Conservation (phyloP, 92 coral and sea anemone genomes). For the Zoanthus sociatus region DNA sequence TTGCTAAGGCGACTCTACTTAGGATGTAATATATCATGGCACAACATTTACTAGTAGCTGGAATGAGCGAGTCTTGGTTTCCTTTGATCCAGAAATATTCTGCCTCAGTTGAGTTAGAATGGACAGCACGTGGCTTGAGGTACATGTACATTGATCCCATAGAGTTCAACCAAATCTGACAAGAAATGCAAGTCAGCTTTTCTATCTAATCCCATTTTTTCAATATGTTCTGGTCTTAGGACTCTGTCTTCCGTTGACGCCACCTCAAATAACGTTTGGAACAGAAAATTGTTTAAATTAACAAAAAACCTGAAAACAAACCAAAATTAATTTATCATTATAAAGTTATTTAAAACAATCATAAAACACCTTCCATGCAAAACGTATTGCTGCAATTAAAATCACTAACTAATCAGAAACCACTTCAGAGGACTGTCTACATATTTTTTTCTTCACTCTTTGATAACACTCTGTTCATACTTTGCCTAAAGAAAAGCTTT, state of each 20-base stretch:
- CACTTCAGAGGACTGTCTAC: too few relatives aligned
- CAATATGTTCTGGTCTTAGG: constrained; percentile 79
- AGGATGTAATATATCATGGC: too few relatives aligned
- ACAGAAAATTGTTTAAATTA: constrained; percentile 87
- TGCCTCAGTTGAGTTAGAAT: constrained; percentile 43
- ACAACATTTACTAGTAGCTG: too few relatives aligned
- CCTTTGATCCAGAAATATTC: neutral
- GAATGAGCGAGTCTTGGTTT: neutral
- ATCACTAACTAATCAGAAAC: too few relatives aligned
- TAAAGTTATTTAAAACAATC: too few relatives aligned
- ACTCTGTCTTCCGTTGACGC: constrained; percentile 94
- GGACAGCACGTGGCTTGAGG: constrained; percentile 95
- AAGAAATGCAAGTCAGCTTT: constrained; percentile 87
- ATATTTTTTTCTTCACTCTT: neutral
- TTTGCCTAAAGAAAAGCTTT: neutral
- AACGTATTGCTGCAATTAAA: neutral
- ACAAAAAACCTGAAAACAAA: constrained; percentile 82
- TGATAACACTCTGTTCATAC: neutral
- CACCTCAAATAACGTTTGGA: constrained; percentile 91
- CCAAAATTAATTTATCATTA: neutral
- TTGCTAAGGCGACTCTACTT: too few relatives aligned
- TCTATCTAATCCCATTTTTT: constrained; percentile 90
- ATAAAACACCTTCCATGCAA: neutral
- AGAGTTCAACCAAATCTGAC: constrained; percentile 86
- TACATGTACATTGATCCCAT: constrained; percentile 86